phyloP scores from a whole-genome alignment of 2,888 invertebrate genomes.

The Athripsodes cinereus region DNA sequence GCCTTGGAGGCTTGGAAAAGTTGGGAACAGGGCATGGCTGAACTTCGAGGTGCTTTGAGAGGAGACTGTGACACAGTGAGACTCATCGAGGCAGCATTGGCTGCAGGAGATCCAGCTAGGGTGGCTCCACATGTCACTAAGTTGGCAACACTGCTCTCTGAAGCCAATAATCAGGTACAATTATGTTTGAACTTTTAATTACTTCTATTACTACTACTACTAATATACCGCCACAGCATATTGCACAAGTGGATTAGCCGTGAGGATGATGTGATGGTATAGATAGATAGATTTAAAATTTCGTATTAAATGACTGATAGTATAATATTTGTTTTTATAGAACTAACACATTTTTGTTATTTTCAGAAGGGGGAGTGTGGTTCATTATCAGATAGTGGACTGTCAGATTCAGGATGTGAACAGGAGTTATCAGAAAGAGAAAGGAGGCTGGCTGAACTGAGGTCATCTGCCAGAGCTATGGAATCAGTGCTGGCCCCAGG shows the following conservation, averaged over 20 bases:
- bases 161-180: constrained; percentile 34
- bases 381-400: constrained; percentile 66
- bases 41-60: constrained; percentile 51
- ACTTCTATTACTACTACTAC: no score
- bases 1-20: constrained; percentile 23
- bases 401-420: constrained; percentile 68
- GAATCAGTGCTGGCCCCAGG: constrained; percentile 63
- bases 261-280: no score
- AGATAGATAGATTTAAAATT: no score
- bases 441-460: constrained; percentile 57
- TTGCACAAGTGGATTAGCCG: no score
- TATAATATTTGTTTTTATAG: no score
- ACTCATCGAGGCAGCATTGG: constrained; percentile 35
- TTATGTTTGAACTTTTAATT: no score
- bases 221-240: background rate
- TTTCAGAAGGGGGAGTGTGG: constrained; percentile 37
- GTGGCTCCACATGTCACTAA: constrained; percentile 52
- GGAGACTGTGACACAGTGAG: constrained; percentile 54
- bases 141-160: constrained; percentile 52
- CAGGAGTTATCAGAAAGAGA: constrained; percentile 64
- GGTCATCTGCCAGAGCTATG: constrained; percentile 60
- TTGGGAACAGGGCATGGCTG: constrained; percentile 47
- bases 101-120: constrained; percentile 40
- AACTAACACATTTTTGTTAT: no score
- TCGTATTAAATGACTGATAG: background rate